phyloP scores from a whole-genome alignment of 2,888 invertebrate species.

The Ernsta delagoae region DNA sequence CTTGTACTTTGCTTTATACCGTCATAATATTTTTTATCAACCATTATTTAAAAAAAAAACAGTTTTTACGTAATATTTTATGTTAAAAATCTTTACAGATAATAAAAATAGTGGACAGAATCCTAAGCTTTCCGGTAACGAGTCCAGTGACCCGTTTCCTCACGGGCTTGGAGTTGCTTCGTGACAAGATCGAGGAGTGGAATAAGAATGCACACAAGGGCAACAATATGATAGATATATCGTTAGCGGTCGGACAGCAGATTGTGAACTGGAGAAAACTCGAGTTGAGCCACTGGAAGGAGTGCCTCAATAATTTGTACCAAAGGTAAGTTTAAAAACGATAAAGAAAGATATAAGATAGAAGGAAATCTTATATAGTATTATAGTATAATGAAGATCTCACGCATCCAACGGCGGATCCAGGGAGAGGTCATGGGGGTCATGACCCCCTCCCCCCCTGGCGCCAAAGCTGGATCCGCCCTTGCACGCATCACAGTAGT shows the following conservation, averaged over 20 bases:
- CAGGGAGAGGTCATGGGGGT: too few relatives aligned
- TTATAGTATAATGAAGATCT: too few relatives aligned
- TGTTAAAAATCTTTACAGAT: conserved; percentile 84
- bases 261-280: conserved; percentile 96
- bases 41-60: too few relatives aligned
- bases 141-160: conserved; percentile 95
- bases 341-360: too few relatives aligned
- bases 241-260: conserved; percentile 90
- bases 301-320: conserved; percentile 89
- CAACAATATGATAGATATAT: conserved; percentile 91
- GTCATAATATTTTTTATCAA: too few relatives aligned
- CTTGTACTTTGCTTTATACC: too few relatives aligned
- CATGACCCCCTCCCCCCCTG: too few relatives aligned
- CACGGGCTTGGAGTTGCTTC: conserved; percentile 94
- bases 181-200: conserved; percentile 95
- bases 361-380: too few relatives aligned
- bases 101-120: conserved; percentile 86
- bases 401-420: too few relatives aligned
- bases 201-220: conserved; percentile 95
- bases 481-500: too few relatives aligned
- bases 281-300: conserved; percentile 95
- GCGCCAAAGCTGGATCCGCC: too few relatives aligned
- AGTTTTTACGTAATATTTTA: too few relatives aligned
- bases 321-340: conserved; percentile 70
- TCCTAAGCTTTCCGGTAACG: conserved; percentile 89